Conservation (phyloP, 1,140 invertebrate genomes). For the Oedothorax gibbosus region DNA sequence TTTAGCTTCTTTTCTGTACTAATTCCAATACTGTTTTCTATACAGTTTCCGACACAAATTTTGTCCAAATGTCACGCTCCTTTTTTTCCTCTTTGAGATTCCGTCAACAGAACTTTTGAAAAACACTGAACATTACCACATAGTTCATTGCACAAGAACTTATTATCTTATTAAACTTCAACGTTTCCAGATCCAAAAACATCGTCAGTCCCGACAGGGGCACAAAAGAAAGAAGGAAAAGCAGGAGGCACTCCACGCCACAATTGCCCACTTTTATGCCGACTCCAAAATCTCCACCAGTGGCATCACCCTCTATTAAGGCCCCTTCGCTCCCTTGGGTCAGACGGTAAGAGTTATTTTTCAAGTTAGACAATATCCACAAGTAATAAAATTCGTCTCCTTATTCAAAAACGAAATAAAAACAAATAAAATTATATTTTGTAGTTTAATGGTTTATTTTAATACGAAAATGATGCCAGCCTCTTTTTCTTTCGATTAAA, state of each 20-base stretch:
- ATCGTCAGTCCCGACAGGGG: not conserved
- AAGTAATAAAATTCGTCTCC: no score
- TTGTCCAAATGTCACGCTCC: no score
- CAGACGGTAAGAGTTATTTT: constrained; percentile 36
- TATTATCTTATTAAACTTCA: not conserved
- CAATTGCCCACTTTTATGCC: constrained; percentile 9
- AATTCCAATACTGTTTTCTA: no score
- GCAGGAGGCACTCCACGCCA: constrained; percentile 60
- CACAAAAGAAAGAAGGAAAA: constrained; percentile 50
- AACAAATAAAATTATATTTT: no score
- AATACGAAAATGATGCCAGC: no score
- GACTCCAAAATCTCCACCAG: not conserved
- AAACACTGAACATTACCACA: not conserved
- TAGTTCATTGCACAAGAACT: not conserved
- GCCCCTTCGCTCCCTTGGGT: constrained; percentile 24
- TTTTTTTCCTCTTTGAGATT: no score
- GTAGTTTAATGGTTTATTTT: no score
- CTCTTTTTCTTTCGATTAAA: no score
- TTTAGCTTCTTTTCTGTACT: not conserved
- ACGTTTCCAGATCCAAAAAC: constrained; percentile 16
- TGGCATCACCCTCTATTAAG: constrained; percentile 26
- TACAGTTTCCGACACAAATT: no score
- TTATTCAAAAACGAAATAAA: no score
- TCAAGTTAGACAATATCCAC: no score
- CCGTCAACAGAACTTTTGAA: not conserved